A percentile compares a stretch with the other conserved stretches of the same genome.
These are phyloP conservation scores for Mystacornis crossleyi DNA, from an alignment of 2,113 vertebrate species.

Conservation along the genomic window DNA sequence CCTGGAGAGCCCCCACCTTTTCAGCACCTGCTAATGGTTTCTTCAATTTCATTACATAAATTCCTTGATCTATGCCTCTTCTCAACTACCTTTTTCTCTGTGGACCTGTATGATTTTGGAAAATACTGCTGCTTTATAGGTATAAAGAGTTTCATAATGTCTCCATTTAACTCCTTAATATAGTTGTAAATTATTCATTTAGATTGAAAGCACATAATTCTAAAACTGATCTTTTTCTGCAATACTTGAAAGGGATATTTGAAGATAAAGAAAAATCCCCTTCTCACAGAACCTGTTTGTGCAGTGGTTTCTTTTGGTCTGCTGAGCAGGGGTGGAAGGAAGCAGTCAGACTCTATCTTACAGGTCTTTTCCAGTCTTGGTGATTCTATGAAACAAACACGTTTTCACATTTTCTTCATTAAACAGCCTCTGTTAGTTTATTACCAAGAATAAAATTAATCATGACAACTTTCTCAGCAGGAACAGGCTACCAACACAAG, in stretches of 20 bases:
- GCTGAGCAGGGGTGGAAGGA: not conserved
- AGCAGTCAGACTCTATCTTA: rapidly evolving
- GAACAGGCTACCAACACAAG: not conserved
- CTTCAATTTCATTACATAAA: not conserved
- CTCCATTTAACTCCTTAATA: not conserved
- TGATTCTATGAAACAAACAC: not conserved
- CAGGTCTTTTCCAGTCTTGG: not conserved
- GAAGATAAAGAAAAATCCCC: not conserved
- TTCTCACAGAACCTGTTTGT: not conserved
- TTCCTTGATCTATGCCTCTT: not conserved
- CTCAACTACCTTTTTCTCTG: not conserved
- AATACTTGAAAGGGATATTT: not conserved
- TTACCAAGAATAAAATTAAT: not conserved
- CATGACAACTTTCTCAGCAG: not conserved
- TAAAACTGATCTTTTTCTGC: not conserved
- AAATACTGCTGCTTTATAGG: not conserved
- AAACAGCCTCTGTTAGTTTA: not conserved
- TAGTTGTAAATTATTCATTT: not conserved
- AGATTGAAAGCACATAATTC: not conserved
- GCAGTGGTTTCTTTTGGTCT: not conserved
- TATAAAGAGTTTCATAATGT: not conserved
- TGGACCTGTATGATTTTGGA: not conserved
- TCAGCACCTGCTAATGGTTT: not conserved
- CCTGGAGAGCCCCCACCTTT: not conserved
- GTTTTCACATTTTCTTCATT: not conserved